phyloP scores from a whole-genome alignment of 2,888 invertebrate species.

The Oxycera nigricornis region DNA sequence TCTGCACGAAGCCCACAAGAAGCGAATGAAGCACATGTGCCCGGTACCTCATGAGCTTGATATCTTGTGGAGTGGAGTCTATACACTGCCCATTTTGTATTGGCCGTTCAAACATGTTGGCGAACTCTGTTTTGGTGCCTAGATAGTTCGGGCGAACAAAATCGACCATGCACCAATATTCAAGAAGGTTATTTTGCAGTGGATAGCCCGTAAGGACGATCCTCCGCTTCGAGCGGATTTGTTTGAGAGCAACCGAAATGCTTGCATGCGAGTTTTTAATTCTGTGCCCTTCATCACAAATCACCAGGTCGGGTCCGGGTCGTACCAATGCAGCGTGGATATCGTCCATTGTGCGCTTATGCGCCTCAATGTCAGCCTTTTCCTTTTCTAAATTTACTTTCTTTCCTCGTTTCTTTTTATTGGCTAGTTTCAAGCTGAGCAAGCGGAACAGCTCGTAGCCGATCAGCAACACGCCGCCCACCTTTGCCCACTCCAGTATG shows the following conservation, averaged over 20 bases:
- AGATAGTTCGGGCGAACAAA: slow-evolving; percentile 97
- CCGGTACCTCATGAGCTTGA: slow-evolving; percentile 90
- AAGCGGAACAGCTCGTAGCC: slow-evolving; percentile 97
- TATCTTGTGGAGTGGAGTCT: slow-evolving; percentile 94
- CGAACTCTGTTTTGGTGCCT: slow-evolving; percentile 95
- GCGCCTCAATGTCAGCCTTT: slow-evolving; percentile 66
- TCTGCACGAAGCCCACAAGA: slow-evolving; percentile 94
- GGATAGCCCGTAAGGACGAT: slow-evolving; percentile 98
- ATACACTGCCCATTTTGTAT: slow-evolving; percentile 98
- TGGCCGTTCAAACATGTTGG: slow-evolving; percentile 98
- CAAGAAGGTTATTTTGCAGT: slow-evolving; percentile 94
- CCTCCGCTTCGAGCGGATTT: slow-evolving; percentile 91
- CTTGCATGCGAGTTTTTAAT: slow-evolving; percentile 98
- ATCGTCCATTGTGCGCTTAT: slow-evolving; percentile 80
- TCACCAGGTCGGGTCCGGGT: slow-evolving; percentile 92
- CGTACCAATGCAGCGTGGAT: slow-evolving; percentile 84
- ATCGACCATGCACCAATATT: slow-evolving; percentile 99
- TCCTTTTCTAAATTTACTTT: slow-evolving; percentile 55
- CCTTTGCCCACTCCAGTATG: slow-evolving; percentile 82
- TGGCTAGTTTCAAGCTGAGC: slow-evolving; percentile 79
- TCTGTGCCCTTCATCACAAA: slow-evolving; percentile 96
- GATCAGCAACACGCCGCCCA: slow-evolving; percentile 93
- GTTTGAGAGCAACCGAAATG: slow-evolving; percentile 93
- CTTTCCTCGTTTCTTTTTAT: slow-evolving; percentile 65
- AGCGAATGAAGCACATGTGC: slow-evolving; percentile 96